Percentiles rank a stretch among this genome's conserved stretches.
Evolutionary conservation across 2,797 vertebrate species (phyloP).

Genomic region (Huso huso): DNA sequence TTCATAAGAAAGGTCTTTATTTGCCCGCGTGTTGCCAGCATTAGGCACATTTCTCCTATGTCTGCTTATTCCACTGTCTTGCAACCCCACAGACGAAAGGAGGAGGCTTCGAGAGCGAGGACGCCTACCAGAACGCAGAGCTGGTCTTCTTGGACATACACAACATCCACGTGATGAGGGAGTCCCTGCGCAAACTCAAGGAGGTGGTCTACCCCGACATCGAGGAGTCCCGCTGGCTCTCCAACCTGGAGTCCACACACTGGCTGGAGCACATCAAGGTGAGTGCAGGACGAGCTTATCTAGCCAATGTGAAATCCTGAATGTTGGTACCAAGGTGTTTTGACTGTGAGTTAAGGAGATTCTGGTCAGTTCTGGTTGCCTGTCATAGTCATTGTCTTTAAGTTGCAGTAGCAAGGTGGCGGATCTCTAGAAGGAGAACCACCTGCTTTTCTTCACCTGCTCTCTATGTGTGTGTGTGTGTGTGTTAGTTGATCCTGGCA

Average conservation of each 20-base stretch:
- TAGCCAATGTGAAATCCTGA: not conserved
- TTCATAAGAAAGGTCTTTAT: no score
- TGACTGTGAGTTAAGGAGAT: not conserved
- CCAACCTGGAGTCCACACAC: constrained; percentile 91
- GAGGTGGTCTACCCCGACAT: constrained; percentile 93
- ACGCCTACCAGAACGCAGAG: constrained; percentile 97
- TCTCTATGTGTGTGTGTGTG: not conserved
- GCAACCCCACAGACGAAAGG: constrained; percentile 77
- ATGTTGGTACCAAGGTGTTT: no score
- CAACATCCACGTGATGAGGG: constrained; percentile 97
- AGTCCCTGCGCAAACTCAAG: constrained; percentile 88
- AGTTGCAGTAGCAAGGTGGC: no score
- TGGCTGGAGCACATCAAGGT: constrained; percentile 99
- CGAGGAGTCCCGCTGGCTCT: constrained; percentile 90
- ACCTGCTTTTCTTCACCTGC: not conserved
- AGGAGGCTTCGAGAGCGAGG: constrained; percentile 93
- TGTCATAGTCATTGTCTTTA: not conserved
- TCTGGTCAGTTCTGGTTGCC: not conserved
- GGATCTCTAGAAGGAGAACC: not conserved
- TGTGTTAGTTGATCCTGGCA: constrained; percentile 77
- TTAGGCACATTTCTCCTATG: no score
- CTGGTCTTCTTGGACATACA: constrained; percentile 94
- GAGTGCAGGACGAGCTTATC: constrained; percentile 7
- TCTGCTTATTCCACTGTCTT: not conserved
- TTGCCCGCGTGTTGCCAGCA: no score